Base-by-base conservation (phyloP, 2,888 invertebrate genomes). In the Drosophila neonasuta region DNA sequence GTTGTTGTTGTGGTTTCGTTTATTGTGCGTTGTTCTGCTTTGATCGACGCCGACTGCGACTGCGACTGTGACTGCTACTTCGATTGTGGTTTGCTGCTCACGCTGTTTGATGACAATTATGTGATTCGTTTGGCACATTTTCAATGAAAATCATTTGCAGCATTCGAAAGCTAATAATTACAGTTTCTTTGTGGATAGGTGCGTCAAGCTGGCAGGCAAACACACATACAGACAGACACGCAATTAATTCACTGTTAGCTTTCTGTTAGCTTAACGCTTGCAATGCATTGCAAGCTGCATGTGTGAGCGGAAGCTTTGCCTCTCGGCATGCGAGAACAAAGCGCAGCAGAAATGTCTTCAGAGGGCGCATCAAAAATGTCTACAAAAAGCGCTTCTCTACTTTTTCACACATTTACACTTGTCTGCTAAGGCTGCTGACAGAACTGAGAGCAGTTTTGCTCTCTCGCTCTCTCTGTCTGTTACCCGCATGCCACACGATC, bases 141-240 rank as follows among this genome's bases (percentile, higher is more conserved):
- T 64, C 59, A 64, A 64, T 60, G 39, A 55, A 69, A 59, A 74
- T 59, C 51, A 68, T 68, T 73, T 62, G 49, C 48, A 54, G 48
- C 55, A 49, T 55, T 49, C 36, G 56, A 59, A 64, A 70, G 56
- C 65, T 64, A 60, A 66, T 66, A 57, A 70, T 74, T 64, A 34
- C 64, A 46, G 49, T 45, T 56, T 45, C 56, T 52, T 52, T 69
- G 51, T 49, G n/a, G n/a, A 44, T 34, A 51, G 56, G 42, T 62
- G 55, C 42, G 61, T 42, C 46, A 24, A 24, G 34, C 32, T 68
- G 54, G 39, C 68, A 50, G 29, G 51, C 32, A 34, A 13, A 44
- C 51, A 39, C n/a, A 51, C 34, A 8, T 8, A 36, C 29, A 36
- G 8, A 45, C 9, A 44, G 9, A 32, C 13, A 32, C 39, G 48